A percentile compares a stretch with the other conserved stretches of the same genome.
Evolutionary conservation across 2,888 invertebrate genomes (phyloP).

Genomic region (Tetanocera ferruginea): DNA sequence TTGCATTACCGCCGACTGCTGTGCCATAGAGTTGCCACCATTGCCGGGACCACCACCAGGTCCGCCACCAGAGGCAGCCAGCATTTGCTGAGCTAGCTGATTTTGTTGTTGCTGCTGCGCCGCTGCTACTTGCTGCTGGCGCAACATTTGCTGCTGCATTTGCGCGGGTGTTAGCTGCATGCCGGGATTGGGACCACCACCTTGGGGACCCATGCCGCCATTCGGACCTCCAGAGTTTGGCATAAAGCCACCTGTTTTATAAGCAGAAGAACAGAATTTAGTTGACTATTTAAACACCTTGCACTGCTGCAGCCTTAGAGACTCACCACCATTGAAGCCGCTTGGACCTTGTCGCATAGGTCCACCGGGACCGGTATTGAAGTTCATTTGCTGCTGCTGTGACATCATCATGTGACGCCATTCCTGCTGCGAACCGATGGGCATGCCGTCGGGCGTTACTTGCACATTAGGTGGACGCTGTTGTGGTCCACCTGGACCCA

Average conservation of each 20-base stretch:
- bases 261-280: neutral
- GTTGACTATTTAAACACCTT: neutral
- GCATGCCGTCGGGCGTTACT: constrained; percentile 74
- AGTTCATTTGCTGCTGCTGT: constrained; percentile 69
- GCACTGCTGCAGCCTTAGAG: neutral
- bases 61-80: constrained; percentile 56
- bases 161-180: constrained; percentile 70
- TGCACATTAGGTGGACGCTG: constrained; percentile 74
- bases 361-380: constrained; percentile 57
- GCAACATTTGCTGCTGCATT: constrained; percentile 72
- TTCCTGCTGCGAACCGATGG: constrained; percentile 68
- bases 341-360: constrained; percentile 66
- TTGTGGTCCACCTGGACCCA: constrained; percentile 70
- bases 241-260: constrained; percentile 63
- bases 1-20: constrained; percentile 54
- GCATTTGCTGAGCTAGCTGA: constrained; percentile 64
- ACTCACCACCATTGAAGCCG: constrained; percentile 65
- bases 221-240: constrained; percentile 57
- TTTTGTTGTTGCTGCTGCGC: constrained; percentile 66
- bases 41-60: constrained; percentile 58
- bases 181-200: constrained; percentile 58
- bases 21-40: constrained; percentile 58
- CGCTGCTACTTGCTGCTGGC: constrained; percentile 68
- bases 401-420: constrained; percentile 71
- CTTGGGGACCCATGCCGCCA: constrained; percentile 52